Percentiles rank a stretch among this genome's conserved stretches.
phyloP scores from a whole-genome alignment of 2,888 invertebrate species.

The Torymus auratus region DNA sequence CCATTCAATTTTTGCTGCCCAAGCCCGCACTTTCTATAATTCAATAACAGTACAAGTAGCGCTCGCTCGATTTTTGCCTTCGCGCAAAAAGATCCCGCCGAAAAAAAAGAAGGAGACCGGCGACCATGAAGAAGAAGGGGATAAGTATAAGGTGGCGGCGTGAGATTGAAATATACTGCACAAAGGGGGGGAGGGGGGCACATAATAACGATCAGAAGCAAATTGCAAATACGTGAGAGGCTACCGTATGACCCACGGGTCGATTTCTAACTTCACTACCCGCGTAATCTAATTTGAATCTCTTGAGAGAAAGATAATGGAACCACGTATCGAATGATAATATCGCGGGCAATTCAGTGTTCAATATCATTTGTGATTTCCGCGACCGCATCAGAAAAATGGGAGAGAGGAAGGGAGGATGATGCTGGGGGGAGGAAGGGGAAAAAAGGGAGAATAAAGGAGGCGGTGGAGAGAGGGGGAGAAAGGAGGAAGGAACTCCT shows the following conservation, averaged over 20 bases:
- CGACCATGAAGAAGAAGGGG: neutral
- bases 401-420: constrained; percentile 23
- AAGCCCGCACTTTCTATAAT: constrained; percentile 20
- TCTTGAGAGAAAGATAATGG: constrained; percentile 63
- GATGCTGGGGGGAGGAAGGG: constrained; percentile 20
- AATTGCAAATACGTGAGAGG: constrained; percentile 77
- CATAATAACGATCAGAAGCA: constrained; percentile 74
- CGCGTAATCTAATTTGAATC: constrained; percentile 67
- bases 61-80: constrained; percentile 60
- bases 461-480: neutral
- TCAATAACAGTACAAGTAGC: constrained; percentile 32
- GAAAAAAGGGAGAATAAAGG: constrained; percentile 5
- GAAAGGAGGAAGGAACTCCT: constrained; percentile 25
- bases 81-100: too few relatives aligned
- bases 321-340: constrained; percentile 76
- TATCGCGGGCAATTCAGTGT: constrained; percentile 73
- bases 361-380: constrained; percentile 71
- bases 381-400: constrained; percentile 60
- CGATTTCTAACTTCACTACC: constrained; percentile 27
- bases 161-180: neutral
- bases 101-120: too few relatives aligned
- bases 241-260: constrained; percentile 70
- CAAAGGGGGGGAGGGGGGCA: constrained; percentile 65
- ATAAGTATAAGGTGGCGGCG: constrained; percentile 3
- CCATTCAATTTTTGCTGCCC: constrained; percentile 8